These are phyloP conservation scores for Hydraecia micacea DNA, from an alignment of 2,888 invertebrate species.

Conservation along the genomic window DNA sequence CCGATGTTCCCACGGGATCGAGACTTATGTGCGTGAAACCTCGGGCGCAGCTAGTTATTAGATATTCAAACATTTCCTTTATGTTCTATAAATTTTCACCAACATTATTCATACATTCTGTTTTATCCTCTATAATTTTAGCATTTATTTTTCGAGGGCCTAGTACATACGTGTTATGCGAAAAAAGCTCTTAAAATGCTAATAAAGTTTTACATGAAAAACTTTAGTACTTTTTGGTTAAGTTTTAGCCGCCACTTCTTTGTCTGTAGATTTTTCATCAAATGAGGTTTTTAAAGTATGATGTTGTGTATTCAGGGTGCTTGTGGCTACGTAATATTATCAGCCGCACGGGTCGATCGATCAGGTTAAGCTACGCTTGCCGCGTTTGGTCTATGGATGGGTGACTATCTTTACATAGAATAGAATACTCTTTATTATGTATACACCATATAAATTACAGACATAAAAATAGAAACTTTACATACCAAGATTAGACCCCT, in stretches of 20 bases:
- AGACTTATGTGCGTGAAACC: too few species aligned
- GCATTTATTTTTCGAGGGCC: not conserved
- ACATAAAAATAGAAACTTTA: too few species aligned
- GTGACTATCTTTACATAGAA: too few species aligned
- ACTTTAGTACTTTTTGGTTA: slow-evolving; percentile 3
- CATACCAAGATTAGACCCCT: too few species aligned
- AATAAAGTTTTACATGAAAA: slow-evolving; percentile 30
- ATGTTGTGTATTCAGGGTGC: too few species aligned
- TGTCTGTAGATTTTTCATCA: slow-evolving; percentile 12
- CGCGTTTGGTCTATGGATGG: too few species aligned
- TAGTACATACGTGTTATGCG: slow-evolving; percentile 5
- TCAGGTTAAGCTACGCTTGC: not conserved
- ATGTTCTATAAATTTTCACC: not conserved
- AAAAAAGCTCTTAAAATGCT: slow-evolving; percentile 21
- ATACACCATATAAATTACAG: too few species aligned
- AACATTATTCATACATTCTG: slow-evolving; percentile 7
- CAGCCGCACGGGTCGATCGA: too few species aligned
- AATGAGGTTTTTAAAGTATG: not conserved
- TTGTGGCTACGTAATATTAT: too few species aligned
- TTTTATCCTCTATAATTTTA: not conserved
- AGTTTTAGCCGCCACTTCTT: not conserved
- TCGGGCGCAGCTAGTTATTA: not conserved
- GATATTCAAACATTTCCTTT: not conserved
- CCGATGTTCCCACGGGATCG: too few species aligned
- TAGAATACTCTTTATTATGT: too few species aligned